These are phyloP conservation scores for Callitettix versicolor DNA, from an alignment of 1,140 invertebrate genomes.

Conservation along the genomic window DNA sequence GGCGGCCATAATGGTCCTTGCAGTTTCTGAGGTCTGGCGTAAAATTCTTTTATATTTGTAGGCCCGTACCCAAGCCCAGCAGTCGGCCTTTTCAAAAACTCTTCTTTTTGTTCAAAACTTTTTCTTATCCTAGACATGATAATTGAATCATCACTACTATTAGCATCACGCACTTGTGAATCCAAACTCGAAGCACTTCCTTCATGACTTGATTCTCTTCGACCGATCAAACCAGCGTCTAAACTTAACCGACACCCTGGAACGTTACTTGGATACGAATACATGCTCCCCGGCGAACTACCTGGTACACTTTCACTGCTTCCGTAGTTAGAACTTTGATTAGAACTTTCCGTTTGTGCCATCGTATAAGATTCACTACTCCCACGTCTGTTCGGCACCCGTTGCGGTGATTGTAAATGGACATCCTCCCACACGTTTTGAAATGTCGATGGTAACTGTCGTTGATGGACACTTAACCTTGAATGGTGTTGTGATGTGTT, in stretches of 20 bases:
- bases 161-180: neutral
- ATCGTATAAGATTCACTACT: too few species aligned
- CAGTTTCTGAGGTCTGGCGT: constrained; percentile 62
- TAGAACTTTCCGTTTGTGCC: too few species aligned
- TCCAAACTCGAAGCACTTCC: constrained; percentile 10
- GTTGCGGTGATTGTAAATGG: neutral
- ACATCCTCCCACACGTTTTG: neutral
- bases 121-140: constrained; percentile 49
- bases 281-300: constrained; percentile 18
- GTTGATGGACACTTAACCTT: neutral
- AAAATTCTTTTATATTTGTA: constrained; percentile 55
- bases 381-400: neutral
- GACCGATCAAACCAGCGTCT: constrained; percentile 28
- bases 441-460: neutral
- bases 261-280: constrained; percentile 24
- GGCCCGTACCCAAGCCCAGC: constrained; percentile 36
- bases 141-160: constrained; percentile 23
- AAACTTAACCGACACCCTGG: constrained; percentile 35
- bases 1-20: constrained; percentile 59
- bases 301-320: constrained; percentile 15
- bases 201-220: neutral
- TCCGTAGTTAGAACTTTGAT: neutral
- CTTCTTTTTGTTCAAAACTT: constrained; percentile 77
- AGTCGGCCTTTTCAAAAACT: constrained; percentile 65
- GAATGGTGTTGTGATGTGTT: neutral